Percentiles rank a stretch among this genome's conserved stretches.
These are phyloP conservation scores for Bombylius major DNA, from an alignment of 2,888 invertebrate genomes.

Conservation along the genomic window DNA sequence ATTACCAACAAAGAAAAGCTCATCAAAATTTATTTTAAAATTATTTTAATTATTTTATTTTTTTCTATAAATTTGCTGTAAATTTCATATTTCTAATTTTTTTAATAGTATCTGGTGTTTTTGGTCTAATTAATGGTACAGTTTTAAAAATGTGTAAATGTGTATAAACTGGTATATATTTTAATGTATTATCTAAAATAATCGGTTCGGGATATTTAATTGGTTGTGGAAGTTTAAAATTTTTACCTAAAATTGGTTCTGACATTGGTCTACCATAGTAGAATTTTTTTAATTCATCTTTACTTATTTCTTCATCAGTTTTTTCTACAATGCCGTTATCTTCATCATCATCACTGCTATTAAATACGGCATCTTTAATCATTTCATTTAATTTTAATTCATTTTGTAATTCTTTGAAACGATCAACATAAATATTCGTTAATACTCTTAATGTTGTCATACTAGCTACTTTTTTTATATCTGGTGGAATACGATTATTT, in stretches of 20 bases:
- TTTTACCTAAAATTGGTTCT: constrained; percentile 47
- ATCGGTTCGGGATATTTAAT: constrained; percentile 26
- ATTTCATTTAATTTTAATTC: constrained; percentile 29
- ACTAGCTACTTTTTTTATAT: constrained; percentile 59
- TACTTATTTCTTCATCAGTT: too few species aligned
- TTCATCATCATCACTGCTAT: constrained; percentile 12
- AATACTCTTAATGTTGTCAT: constrained; percentile 62
- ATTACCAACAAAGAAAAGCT: too few species aligned
- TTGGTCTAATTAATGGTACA: constrained; percentile 42
- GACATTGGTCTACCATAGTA: constrained; percentile 42
- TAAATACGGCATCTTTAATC: constrained; percentile 25
- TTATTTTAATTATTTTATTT: too few species aligned
- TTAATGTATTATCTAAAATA: constrained; percentile 48
- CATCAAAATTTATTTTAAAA: too few species aligned
- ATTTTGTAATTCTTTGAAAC: background rate
- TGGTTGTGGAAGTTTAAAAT: constrained; percentile 41
- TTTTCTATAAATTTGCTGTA: too few species aligned
- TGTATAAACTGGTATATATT: constrained; percentile 54
- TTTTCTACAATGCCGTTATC: background rate
- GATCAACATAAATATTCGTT: constrained; percentile 16
- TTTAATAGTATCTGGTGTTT: constrained; percentile 42
- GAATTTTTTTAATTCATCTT: background rate
- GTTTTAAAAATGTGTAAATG: constrained; percentile 51
- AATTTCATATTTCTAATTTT: constrained; percentile 28
- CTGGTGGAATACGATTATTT: constrained; percentile 49